Evolutionary conservation across 1,140 invertebrate species (phyloP), one percentile per base, ranked within the genome.

Genomic region (Pseudomyrmex pallidus): DNA sequence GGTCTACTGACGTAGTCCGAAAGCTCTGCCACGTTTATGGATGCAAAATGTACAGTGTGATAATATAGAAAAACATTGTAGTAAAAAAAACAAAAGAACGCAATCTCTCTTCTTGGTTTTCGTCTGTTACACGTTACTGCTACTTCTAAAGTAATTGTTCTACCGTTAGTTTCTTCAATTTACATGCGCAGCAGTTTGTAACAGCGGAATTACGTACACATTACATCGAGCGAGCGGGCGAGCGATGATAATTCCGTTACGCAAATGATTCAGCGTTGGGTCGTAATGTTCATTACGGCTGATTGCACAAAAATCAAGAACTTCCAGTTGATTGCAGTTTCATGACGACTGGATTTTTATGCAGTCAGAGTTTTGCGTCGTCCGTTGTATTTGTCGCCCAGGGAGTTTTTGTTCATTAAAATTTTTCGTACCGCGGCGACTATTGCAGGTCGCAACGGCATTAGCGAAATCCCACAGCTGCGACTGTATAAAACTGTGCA

Each of bases 361-460:
- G n/a, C 22, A 72, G 66, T 72, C 44, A 54, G 35, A n/a, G 46
- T 70, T 80, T 80, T 80, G 76, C 76, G 20, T 35, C 35, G 5
- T 17, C 20, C 64, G 64, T 78, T 78, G 76, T 78, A 35, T 35
- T 70, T 78, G 76, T 44, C 54, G 54, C 67, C 44, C 76, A 44
- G 66, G 22, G 66, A 80, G 76, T 70, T 80, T 80, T 80, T 80
- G 76, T 80, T 80, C 56, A 80, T 80, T 80, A 80, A 80, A 80
- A 80, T 80, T 80, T 80, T 80, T 80, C 76, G 54, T 59, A 7
- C 64, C 17, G 44, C 66, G 12, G 46, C 22, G 66, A 72, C 54
- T 59, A 70, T 70, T 72, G 44, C 57, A 59, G 76, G 66, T 72
- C 44, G 76, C 66, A 80, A 50, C 13, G 44, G 66, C 66, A 80